Evolutionary conservation across 2,113 vertebrate species (phyloP), one percentile per base, ranked within the genome.

Genomic region (Camelus bactrianus): DNA sequence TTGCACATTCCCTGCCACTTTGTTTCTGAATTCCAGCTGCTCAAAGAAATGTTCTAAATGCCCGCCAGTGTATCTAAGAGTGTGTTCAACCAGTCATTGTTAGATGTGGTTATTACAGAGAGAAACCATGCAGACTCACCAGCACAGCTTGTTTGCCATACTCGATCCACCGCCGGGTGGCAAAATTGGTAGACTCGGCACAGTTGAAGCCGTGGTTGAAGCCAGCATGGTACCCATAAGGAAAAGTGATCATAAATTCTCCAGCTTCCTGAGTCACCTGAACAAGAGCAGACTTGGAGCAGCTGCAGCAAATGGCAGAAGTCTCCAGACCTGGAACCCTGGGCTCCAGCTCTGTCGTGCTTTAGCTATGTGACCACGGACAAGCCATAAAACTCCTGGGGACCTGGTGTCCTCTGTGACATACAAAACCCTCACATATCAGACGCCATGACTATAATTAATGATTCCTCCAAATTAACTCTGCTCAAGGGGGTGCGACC

Each of bases 201-300:
- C 99, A 99, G 98, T 99, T 99, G 98, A 99, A 99, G n/a, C 99
- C 99, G 1, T 99, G 99, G 98, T 99, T 99, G 97, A 99, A 99
- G n/a, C 99, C 99, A 42, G 99, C 99, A 1, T 99, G 99, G 96
- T 99, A 99, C 69, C 99, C 99, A 26, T 99, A 99, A 2, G 99
- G 99, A 89, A 99, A 99, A 0, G 99, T 99, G 97, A 99, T 99
- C 96, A 99, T 99, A 95, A 99, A 99, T 98, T 99, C 99, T 26
- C 99, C 99, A 1, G 99, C 99, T 95, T 99, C 99, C 96, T 99
- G 99, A 19, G 99, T 99, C 86, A 99, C 99, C 99, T 99, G 96
- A n/a, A 98, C 11, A 64, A 52, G 76, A 81, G 30, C 28, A 56
- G 46, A 91, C 7, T 17, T 79, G 42, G 90, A 94, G 48, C 54